Base-by-base conservation (phyloP, 1,140 invertebrate genomes). In the Cydia splendana region DNA sequence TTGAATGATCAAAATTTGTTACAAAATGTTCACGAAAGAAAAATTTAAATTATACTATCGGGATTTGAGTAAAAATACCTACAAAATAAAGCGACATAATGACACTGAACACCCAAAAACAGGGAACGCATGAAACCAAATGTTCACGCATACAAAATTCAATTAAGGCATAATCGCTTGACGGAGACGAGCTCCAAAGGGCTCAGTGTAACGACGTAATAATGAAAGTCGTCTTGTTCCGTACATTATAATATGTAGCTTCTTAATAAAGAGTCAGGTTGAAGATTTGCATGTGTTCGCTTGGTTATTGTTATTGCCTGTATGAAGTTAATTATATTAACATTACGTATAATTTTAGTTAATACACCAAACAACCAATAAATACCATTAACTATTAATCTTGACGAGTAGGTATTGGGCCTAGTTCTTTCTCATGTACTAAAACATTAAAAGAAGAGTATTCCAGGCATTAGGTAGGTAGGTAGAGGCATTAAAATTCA, bases 231-330 rank as follows among this genome's bases (percentile, higher is more conserved):
- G 65, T 71, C 67, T 71, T 71, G 67, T 71, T 71, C 38, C 67
- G 15, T 42, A 42, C 30, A 71, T 71, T 71, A 69, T 69, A 71
- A 45, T 71, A 71, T 42, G 67, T 71, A 71, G n/a, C 30, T 71
- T 71, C 67, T 71, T 71, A 71, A 71, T 71, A 71, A 71, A 71
- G 67, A 71, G 67, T 71, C 34, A 71, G 13, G 38, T 69, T 34
- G 65, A 28, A 69, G 67, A 71, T 71, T 71, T 69, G 13, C 65
- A 69, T 38, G 28, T 69, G 13, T 71, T n/a, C 34, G 18, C 18
- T 15, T 34, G 30, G 15, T 69, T 69, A 38, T 34, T 38, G 67
- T 69, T 69, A 71, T 13, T 13, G 45, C 45, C 13, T 13, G 45
- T 48, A 42, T 42, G 38, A 3, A 6, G 24, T 69, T 38, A n/a